A percentile compares a stretch with the other conserved stretches of the same genome.
Conservation (phyloP, 2,888 invertebrate species). For the Tetranychus truncatus region DNA sequence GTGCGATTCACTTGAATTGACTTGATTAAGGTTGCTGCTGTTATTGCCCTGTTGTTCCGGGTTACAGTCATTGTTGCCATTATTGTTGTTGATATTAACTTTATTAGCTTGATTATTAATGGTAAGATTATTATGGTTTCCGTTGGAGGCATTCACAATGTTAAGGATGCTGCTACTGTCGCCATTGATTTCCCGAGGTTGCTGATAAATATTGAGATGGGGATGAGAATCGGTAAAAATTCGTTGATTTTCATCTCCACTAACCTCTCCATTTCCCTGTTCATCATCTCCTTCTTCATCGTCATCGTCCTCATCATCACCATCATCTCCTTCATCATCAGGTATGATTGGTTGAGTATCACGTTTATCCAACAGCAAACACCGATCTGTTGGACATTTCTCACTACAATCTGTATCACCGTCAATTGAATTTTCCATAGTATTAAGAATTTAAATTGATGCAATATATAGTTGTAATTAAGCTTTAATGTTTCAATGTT, state of each 20-base stretch:
- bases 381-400: background rate
- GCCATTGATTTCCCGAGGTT: background rate
- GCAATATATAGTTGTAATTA: background rate
- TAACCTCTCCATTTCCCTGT: background rate
- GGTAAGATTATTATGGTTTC: background rate
- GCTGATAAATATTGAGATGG: no score
- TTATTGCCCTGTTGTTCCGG: background rate
- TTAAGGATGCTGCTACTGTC: background rate
- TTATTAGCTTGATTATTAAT: background rate
- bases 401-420: background rate
- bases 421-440: background rate
- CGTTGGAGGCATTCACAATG: background rate
- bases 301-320: background rate
- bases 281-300: background rate
- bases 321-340: slow-evolving; percentile 1
- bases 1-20: background rate
- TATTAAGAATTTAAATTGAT: background rate
- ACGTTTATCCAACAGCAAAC: background rate
- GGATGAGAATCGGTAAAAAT: no score
- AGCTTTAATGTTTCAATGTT: no score
- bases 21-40: background rate
- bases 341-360: background rate
- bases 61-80: background rate
- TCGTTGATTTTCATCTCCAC: no score
- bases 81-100: background rate